Evolutionary conservation across 2,888 invertebrate species (phyloP).

Genomic region (Troglohyphantes excavatus): DNA sequence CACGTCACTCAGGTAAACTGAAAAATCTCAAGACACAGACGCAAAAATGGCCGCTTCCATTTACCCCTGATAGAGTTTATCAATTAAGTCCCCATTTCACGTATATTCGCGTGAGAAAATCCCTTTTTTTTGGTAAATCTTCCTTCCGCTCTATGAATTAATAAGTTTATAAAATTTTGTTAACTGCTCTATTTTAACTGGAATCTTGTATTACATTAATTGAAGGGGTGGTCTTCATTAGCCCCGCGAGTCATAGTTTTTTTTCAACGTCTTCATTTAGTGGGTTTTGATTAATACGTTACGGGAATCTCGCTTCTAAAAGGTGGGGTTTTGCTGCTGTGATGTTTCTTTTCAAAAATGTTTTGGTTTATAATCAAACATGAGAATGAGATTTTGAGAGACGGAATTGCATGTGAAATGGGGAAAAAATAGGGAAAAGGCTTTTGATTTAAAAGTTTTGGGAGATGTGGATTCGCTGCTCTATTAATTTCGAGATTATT

Average conservation of each 20-base stretch:
- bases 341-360: constrained; percentile 14
- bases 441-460: not conserved
- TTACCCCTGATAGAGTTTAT: constrained; percentile 57
- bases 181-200: constrained; percentile 60
- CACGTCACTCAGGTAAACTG: constrained; percentile 63
- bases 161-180: constrained; percentile 75
- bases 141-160: constrained; percentile 56
- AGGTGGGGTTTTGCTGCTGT: no score
- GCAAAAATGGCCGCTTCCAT: constrained; percentile 70
- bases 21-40: constrained; percentile 65
- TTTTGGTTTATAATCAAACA: constrained; percentile 18
- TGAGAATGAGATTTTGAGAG: not conserved
- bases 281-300: constrained; percentile 62
- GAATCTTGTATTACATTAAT: constrained; percentile 70
- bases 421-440: not conserved
- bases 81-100: constrained; percentile 66
- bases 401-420: not conserved
- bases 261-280: not conserved
- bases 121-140: constrained; percentile 23
- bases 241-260: not conserved
- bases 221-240: constrained; percentile 59
- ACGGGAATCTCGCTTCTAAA: not conserved
- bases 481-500: not conserved
- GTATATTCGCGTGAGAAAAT: constrained; percentile 42
- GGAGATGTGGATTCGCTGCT: not conserved